These are phyloP conservation scores for Scortum barcoo DNA, from an alignment of 2,113 vertebrate species.

Conservation along the genomic window DNA sequence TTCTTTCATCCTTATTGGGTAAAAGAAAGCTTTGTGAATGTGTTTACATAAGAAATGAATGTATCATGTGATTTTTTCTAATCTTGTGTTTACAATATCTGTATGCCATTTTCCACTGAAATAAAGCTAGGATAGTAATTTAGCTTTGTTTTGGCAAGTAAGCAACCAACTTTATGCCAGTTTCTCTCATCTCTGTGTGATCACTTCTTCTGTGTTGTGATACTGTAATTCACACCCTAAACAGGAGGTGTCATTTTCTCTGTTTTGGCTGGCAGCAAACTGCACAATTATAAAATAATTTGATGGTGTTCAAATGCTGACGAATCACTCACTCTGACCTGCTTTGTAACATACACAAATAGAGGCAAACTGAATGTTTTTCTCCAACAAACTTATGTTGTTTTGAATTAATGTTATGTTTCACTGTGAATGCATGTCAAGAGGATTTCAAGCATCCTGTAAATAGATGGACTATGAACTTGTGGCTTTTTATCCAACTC, in stretches of 20 bases:
- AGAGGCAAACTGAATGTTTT: background rate
- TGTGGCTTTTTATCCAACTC: too few species aligned
- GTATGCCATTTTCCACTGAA: background rate
- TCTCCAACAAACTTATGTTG: background rate
- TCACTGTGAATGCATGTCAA: background rate
- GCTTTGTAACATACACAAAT: background rate
- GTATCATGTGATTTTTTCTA: background rate
- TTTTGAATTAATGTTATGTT: background rate
- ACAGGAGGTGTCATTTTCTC: background rate
- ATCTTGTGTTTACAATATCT: background rate
- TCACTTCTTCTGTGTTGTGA: background rate
- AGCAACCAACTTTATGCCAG: background rate
- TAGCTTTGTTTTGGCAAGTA: background rate
- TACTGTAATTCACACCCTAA: background rate
- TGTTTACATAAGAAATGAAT: background rate
- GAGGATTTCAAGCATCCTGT: background rate
- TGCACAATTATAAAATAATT: background rate
- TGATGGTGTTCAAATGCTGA: background rate
- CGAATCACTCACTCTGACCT: background rate
- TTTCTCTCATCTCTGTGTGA: background rate
- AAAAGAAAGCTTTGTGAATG: background rate
- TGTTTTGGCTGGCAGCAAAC: too few species aligned
- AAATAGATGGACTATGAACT: background rate
- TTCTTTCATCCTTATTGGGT: conserved; percentile 82
- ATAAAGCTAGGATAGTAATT: too few species aligned